Conservation (phyloP, 2,797 vertebrate genomes). For the Cephalopachus bancanus region DNA sequence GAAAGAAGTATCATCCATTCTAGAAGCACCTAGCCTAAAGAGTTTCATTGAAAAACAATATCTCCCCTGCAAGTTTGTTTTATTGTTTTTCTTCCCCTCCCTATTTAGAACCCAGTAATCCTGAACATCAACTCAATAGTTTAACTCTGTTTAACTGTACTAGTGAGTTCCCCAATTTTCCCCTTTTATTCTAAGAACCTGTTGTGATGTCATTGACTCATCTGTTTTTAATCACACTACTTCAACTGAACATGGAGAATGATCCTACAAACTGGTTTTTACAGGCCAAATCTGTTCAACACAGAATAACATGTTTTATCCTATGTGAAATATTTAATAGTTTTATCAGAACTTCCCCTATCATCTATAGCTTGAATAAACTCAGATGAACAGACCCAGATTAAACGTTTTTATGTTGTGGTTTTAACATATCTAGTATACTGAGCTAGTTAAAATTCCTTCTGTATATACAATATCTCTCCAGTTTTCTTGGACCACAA, state of each 20-base stretch:
- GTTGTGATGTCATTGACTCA: background rate
- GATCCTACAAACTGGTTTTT: background rate
- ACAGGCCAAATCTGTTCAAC: background rate
- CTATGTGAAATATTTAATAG: background rate
- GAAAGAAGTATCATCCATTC: background rate
- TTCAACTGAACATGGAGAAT: constrained; percentile 45
- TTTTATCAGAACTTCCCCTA: background rate
- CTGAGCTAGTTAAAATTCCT: constrained; percentile 18
- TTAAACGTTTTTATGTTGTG: background rate
- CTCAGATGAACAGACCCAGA: background rate
- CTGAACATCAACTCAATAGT: background rate
- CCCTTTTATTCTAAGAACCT: background rate
- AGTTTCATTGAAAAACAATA: background rate
- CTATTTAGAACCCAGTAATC: background rate
- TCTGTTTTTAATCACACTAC: constrained; percentile 52
- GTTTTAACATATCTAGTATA: background rate
- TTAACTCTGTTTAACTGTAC: background rate
- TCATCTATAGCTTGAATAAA: constrained; percentile 2
- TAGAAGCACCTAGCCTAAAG: background rate
- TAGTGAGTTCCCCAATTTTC: background rate
- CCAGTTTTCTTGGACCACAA: background rate
- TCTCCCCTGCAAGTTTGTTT: background rate
- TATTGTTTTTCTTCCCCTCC: background rate
- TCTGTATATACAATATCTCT: background rate
- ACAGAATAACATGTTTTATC: background rate